Evolutionary conservation across 1,140 invertebrate genomes (phyloP), one percentile per base, ranked within the genome.

Genomic region (Aphelenchoides besseyi): DNA sequence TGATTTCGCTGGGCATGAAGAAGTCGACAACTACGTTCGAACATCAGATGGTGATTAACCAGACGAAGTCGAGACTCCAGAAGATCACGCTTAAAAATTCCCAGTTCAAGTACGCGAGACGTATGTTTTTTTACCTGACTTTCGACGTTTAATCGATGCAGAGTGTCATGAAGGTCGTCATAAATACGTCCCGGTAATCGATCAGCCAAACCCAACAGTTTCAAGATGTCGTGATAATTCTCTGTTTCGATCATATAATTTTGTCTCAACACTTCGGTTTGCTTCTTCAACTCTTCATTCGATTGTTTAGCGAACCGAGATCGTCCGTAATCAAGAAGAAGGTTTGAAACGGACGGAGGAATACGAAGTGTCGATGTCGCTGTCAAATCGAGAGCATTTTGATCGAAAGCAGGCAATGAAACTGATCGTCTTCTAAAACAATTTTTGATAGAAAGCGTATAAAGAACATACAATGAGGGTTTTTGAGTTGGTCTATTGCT

Each of bases 1-100:
- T 48, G 69, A 48, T 71, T 73, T 35, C 69, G 16, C n/a, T 32
- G 32, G 12, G 68, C 69, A 72, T 73, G 69, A 29, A 70, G 16
- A 2, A 70, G 69, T 12, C 69, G 69, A 72, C 69, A 70, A 41
- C 48, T 66, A 18, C 69, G 69, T 32, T 70, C 69, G 35, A 70
- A 70, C 69, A 70, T 70, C 68, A 70, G 28, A 32, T 70, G 69
- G 2, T 70, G 69, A 71, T 70, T 70, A 28, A 70, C 69, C 18
- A 70, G 69, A 26, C 69, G 69, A 2, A 70, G 32, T 23, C 69
- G 69, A 12, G 69, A 28, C n/a, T 26, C 18, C 8, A 70, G 69
- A 5, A 70, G 26, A 12, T 70, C 69, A 18, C 69, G 26, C 69
- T 70, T 23, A 8, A 72, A 69, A 71, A 3, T 8, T 5, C 53